These are phyloP conservation scores for Rhinopomastus cyanomelas DNA, from an alignment of 2,113 vertebrate genomes.

Conservation along the genomic window DNA sequence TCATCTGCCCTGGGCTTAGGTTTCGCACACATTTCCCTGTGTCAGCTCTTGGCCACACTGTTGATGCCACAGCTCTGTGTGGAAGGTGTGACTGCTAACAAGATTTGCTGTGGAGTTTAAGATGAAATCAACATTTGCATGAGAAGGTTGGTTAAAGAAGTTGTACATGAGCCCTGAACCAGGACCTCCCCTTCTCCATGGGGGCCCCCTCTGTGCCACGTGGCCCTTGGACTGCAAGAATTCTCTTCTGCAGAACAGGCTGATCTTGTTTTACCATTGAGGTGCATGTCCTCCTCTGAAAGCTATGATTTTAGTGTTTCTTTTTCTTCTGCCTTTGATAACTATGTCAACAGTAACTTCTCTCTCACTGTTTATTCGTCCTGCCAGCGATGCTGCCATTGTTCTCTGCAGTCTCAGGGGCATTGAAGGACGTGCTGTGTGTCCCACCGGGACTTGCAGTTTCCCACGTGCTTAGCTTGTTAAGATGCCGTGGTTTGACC, in stretches of 20 bases:
- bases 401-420: background rate
- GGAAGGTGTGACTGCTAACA: background rate
- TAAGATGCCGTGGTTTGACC: background rate
- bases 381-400: background rate
- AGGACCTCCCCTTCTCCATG: background rate
- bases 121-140: background rate
- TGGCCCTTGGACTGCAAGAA: conserved; percentile 16
- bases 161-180: background rate
- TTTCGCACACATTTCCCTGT: background rate
- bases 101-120: background rate
- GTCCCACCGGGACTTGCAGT: background rate
- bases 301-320: conserved; percentile 25
- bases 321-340: conserved; percentile 29
- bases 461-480: background rate
- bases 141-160: background rate
- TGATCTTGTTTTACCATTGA: conserved; percentile 28
- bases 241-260: conserved; percentile 55
- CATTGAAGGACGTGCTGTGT: background rate
- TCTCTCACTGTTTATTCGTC: background rate
- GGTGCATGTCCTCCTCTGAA: background rate
- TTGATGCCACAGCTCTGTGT: background rate
- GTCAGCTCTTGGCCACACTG: background rate
- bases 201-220: background rate
- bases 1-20: background rate
- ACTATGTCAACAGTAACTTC: background rate